Percentiles rank a stretch among this genome's conserved stretches.
phyloP scores from a whole-genome alignment of 2,888 invertebrate genomes.

The Idaea biselata region DNA sequence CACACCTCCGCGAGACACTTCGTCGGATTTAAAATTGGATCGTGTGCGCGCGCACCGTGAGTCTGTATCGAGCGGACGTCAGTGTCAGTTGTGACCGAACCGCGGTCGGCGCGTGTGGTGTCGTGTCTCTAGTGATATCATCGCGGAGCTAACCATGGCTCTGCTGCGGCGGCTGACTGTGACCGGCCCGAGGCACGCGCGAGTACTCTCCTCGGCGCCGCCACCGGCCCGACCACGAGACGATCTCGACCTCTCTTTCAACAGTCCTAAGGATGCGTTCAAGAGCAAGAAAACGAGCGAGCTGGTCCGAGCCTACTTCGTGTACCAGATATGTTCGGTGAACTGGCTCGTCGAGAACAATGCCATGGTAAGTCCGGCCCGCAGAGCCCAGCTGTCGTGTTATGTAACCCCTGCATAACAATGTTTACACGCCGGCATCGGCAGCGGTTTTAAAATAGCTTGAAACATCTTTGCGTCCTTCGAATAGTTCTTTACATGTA shows the following conservation, averaged over 20 bases:
- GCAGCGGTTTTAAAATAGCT: slow-evolving; percentile 48
- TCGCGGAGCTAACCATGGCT: slow-evolving; percentile 68
- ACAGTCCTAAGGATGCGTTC: slow-evolving; percentile 94
- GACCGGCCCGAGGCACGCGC: slow-evolving; percentile 58
- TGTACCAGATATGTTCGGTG: slow-evolving; percentile 94
- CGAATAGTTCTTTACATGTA: slow-evolving; percentile 18
- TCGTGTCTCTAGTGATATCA: slow-evolving; percentile 43
- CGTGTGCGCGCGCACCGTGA: slow-evolving; percentile 68
- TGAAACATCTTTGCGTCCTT: slow-evolving; percentile 46
- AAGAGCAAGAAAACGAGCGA: slow-evolving; percentile 97
- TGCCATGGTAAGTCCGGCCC: slow-evolving; percentile 87
- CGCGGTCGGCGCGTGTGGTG: slow-evolving; percentile 56
- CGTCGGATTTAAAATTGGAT: slow-evolving; percentile 67
- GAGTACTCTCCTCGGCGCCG: slow-evolving; percentile 51
- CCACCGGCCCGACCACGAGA: slow-evolving; percentile 70
- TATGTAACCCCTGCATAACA: slow-evolving; percentile 57
- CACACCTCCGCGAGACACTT: slow-evolving; percentile 65
- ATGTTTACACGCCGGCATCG: slow-evolving; percentile 50
- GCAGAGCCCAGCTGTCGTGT: slow-evolving; percentile 43
- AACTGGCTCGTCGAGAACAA: slow-evolving; percentile 95
- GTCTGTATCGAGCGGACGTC: slow-evolving; percentile 68
- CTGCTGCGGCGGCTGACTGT: slow-evolving; percentile 68
- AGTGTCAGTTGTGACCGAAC: slow-evolving; percentile 55
- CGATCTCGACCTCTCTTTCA: slow-evolving; percentile 91
- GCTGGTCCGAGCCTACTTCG: slow-evolving; percentile 92